Conservation (phyloP, 2,113 vertebrate species). For the Orthonyx spaldingii region DNA sequence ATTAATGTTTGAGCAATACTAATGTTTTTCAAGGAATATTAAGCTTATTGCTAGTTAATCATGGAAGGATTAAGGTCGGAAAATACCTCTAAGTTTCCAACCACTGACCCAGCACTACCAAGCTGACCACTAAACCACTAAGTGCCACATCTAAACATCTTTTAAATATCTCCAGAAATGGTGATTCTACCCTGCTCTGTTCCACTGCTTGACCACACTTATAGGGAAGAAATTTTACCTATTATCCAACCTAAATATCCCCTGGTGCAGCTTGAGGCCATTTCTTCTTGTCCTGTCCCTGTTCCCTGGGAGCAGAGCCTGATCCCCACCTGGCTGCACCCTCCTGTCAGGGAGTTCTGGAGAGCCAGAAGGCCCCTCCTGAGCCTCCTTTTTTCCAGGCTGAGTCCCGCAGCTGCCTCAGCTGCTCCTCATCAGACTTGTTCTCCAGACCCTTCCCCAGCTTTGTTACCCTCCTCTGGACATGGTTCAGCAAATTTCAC, state of each 20-base stretch:
- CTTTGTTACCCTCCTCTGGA: not conserved
- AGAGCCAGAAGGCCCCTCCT: not conserved
- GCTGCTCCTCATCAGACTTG: not conserved
- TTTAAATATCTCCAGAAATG: not conserved
- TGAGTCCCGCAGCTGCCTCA: not conserved
- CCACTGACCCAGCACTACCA: no score
- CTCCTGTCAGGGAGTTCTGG: not conserved
- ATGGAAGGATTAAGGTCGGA: not conserved
- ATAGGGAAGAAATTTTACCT: not conserved
- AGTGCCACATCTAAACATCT: no score
- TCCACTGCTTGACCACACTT: not conserved
- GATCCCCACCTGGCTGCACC: rapidly evolving
- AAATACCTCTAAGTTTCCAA: not conserved
- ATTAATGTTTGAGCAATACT: rapidly evolving
- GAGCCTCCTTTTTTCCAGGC: not conserved
- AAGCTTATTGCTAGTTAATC: not conserved
- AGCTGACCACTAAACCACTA: not conserved
- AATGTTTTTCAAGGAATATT: not conserved
- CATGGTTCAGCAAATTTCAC: not conserved
- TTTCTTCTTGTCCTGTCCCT: not conserved
- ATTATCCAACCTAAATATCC: not conserved
- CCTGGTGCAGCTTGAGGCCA: rapidly evolving
- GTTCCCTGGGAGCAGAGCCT: not conserved
- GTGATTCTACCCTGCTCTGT: not conserved
- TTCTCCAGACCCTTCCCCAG: not conserved